phyloP scores from a whole-genome alignment of 2,797 vertebrate species.

The Bucorvus abyssinicus region DNA sequence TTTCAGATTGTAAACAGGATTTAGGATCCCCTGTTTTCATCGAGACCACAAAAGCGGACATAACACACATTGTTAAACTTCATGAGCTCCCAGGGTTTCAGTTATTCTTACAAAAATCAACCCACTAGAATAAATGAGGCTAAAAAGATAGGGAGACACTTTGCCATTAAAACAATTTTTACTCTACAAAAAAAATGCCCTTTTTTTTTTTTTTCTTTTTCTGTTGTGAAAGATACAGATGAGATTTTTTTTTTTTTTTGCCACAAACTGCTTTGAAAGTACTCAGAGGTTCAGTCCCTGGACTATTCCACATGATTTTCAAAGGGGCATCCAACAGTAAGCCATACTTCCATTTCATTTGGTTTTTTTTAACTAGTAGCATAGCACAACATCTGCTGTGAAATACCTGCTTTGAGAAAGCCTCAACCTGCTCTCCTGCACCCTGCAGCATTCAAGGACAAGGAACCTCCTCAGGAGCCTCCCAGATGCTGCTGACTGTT shows the following conservation, averaged over 20 bases:
- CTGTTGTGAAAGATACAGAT: not conserved
- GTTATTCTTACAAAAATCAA: slow-evolving; percentile 66
- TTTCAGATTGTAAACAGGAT: slow-evolving; percentile 67
- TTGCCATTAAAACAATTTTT: not conserved
- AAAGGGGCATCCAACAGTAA: not conserved
- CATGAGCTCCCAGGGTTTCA: slow-evolving; percentile 69
- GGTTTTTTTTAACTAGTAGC: not conserved
- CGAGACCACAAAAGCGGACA: slow-evolving; percentile 57
- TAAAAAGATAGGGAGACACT: slow-evolving; percentile 25
- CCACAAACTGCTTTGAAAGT: not conserved
- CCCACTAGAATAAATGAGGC: slow-evolving; percentile 50
- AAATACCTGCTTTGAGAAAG: not conserved
- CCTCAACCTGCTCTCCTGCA: not conserved
- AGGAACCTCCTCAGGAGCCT: not conserved
- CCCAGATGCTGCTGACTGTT: not conserved
- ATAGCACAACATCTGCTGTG: not conserved
- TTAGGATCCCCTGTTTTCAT: slow-evolving; percentile 61
- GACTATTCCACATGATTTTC: not conserved
- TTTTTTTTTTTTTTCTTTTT: not conserved
- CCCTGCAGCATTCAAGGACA: accelerated
- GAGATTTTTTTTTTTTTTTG: not conserved
- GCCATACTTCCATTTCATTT: not conserved
- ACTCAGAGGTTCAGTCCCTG: not conserved
- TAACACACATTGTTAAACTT: slow-evolving; percentile 69
- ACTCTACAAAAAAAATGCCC: not conserved